These are phyloP conservation scores for Semicossyphus pulcher DNA, from an alignment of 2,113 vertebrate genomes.

Conservation along the genomic window DNA sequence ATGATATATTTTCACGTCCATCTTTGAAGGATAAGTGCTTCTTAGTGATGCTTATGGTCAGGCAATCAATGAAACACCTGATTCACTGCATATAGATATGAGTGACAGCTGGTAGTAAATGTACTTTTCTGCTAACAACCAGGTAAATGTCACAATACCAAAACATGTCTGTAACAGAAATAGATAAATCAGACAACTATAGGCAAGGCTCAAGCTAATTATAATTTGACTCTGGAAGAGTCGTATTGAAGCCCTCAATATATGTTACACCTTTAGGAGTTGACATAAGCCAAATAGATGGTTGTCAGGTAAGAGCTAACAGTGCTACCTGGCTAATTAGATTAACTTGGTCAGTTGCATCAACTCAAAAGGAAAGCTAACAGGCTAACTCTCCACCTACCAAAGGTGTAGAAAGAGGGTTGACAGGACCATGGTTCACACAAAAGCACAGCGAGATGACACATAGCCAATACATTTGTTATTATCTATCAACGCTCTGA, in stretches of 20 bases:
- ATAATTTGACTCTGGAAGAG: background rate
- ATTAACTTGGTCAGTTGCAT: conserved; percentile 1
- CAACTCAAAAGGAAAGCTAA: conserved; percentile 1
- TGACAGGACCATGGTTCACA: background rate
- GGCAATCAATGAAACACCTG: no score
- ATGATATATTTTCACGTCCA: no score
- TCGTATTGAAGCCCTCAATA: background rate
- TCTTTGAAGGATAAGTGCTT: no score
- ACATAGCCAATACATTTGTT: background rate
- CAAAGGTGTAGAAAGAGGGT: no score
- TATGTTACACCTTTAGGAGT: background rate
- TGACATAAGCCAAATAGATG: background rate
- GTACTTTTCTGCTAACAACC: no score
- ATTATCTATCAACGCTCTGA: fast-evolving
- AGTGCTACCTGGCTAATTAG: conserved; percentile 18
- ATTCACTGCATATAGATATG: no score
- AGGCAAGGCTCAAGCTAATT: background rate
- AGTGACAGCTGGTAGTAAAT: no score
- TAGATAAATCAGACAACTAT: background rate
- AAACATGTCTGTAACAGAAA: no score
- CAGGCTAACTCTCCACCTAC: background rate
- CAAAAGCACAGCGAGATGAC: background rate
- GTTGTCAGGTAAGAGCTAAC: conserved; percentile 12
- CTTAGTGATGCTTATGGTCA: no score
- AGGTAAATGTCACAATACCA: no score